A percentile compares a stretch with the other conserved stretches of the same genome.
Evolutionary conservation across 2,888 invertebrate species (phyloP).

Genomic region (Netelia inedita): DNA sequence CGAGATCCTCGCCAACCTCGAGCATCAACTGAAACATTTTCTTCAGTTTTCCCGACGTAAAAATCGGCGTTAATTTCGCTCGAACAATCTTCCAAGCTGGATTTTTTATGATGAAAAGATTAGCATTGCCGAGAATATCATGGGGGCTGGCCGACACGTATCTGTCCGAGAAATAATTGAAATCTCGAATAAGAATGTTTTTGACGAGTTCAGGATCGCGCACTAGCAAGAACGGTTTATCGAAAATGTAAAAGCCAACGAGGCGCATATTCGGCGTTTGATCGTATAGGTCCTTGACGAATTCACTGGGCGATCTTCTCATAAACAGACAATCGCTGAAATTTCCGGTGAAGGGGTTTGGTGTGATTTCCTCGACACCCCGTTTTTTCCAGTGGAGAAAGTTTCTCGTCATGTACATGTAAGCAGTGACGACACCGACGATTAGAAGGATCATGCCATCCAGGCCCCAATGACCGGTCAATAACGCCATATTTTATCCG

Average conservation of each 20-base stretch:
- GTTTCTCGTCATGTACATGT: constrained; percentile 78
- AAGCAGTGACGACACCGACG: constrained; percentile 63
- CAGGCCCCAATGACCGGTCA: constrained; percentile 75
- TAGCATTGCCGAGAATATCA: constrained; percentile 83
- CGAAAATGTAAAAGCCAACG: constrained; percentile 83
- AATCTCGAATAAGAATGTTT: constrained; percentile 85
- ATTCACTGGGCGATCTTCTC: constrained; percentile 79
- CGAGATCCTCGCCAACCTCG: constrained; percentile 74
- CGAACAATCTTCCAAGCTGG: constrained; percentile 85
- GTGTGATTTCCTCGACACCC: constrained; percentile 82
- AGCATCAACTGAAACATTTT: constrained; percentile 79
- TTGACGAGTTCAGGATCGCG: constrained; percentile 85
- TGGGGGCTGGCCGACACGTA: constrained; percentile 77
- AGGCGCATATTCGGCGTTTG: constrained; percentile 77
- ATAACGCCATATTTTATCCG: constrained; percentile 71
- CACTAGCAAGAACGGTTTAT: constrained; percentile 85
- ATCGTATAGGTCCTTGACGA: constrained; percentile 83
- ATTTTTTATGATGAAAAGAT: constrained; percentile 85
- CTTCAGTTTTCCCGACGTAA: constrained; percentile 81
- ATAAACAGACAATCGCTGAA: constrained; percentile 79
- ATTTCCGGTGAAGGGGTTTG: constrained; percentile 85
- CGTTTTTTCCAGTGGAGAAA: constrained; percentile 82
- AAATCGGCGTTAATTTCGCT: constrained; percentile 85
- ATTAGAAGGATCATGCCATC: constrained; percentile 73
- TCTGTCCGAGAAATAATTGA: constrained; percentile 84